Evolutionary conservation across 1,140 invertebrate species (phyloP).

Genomic region (Drosophila mauritiana): DNA sequence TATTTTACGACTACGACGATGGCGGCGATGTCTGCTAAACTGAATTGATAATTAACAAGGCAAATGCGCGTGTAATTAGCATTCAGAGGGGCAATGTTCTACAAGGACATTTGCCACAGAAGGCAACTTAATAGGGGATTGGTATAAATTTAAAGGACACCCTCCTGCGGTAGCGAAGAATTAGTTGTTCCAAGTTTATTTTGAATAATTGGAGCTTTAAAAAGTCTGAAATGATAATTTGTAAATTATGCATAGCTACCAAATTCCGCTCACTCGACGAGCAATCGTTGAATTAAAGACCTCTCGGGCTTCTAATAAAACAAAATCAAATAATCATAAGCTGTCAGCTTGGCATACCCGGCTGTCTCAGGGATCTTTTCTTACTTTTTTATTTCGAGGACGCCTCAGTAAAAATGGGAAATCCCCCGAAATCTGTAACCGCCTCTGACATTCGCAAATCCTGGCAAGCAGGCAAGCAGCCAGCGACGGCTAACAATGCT

Average conservation of each 20-base stretch:
- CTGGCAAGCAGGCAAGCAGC: slow-evolving; percentile 7
- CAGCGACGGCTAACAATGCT: slow-evolving; percentile 36
- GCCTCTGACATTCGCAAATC: slow-evolving; percentile 51
- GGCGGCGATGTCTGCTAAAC: slow-evolving; percentile 66
- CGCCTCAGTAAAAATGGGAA: slow-evolving; percentile 6
- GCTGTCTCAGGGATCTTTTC: slow-evolving; percentile 1
- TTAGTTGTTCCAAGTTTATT: not conserved
- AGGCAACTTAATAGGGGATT: not conserved
- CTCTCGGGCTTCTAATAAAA: not conserved
- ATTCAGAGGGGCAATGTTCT: slow-evolving; percentile 64
- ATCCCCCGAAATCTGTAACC: slow-evolving; percentile 20
- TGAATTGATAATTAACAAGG: slow-evolving; percentile 83
- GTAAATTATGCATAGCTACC: not conserved
- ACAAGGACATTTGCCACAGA: slow-evolving; percentile 35
- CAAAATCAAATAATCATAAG: not conserved
- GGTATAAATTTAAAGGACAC: not conserved
- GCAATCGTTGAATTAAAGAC: not conserved
- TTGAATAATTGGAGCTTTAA: not conserved
- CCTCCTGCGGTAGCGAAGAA: not conserved
- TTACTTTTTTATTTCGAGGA: not conserved
- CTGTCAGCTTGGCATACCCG: slow-evolving; percentile 4
- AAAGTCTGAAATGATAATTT: not conserved
- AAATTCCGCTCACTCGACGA: not conserved
- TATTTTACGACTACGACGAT: slow-evolving; percentile 70
- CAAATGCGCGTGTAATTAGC: slow-evolving; percentile 82